These are phyloP conservation scores for Equus przewalskii DNA, from an alignment of 2,113 vertebrate species.

Conservation along the genomic window DNA sequence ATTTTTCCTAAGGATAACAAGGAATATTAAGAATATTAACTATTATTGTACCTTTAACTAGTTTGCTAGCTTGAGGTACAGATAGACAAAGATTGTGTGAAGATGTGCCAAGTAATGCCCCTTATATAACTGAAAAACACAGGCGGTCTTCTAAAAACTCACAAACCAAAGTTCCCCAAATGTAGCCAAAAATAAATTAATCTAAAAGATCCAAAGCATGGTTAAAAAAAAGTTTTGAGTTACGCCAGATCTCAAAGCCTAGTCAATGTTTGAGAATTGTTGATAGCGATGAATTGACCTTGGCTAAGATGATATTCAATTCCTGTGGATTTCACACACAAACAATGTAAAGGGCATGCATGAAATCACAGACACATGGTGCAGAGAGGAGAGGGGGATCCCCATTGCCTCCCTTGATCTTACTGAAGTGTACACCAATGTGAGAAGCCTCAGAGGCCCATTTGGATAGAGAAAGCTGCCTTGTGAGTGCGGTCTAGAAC, in stretches of 20 bases:
- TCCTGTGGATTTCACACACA: not conserved
- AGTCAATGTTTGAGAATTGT: not conserved
- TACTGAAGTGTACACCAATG: not conserved
- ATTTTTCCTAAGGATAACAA: not conserved
- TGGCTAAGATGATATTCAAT: not conserved
- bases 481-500: not conserved
- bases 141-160: not conserved
- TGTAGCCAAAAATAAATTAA: not conserved
- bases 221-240: not conserved
- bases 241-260: not conserved
- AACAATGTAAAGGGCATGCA: not conserved
- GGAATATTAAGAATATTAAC: not conserved
- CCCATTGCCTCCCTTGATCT: not conserved
- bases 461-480: not conserved
- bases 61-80: not conserved
- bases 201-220: not conserved
- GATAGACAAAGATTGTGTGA: not conserved
- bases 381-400: not conserved
- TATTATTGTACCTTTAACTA: not conserved
- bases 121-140: not conserved
- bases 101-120: not conserved
- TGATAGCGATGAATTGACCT: not conserved
- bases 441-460: not conserved
- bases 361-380: not conserved
- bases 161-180: not conserved